A percentile compares a stretch with the other conserved stretches of the same genome.
phyloP scores from a whole-genome alignment of 2,113 vertebrate genomes.

The Pterophyllum scalare region DNA sequence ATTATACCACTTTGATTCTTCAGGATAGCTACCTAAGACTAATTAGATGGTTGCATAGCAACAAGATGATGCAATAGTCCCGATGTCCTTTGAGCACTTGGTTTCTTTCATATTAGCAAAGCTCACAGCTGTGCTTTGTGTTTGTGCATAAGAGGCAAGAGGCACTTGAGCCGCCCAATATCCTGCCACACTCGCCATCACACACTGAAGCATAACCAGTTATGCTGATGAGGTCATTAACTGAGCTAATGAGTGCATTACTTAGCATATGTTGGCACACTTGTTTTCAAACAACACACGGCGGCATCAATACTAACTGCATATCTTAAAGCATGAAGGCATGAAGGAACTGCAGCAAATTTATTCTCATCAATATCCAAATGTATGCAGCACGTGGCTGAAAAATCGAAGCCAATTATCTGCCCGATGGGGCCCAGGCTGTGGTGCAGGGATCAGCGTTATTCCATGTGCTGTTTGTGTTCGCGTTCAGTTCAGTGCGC shows the following conservation, averaged over 20 bases:
- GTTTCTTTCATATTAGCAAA: background rate
- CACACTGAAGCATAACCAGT: slow-evolving; percentile 23
- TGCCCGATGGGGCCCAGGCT: background rate
- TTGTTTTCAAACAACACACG: slow-evolving; percentile 37
- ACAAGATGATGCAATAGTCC: slow-evolving; percentile 32
- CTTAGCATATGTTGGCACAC: slow-evolving; percentile 39
- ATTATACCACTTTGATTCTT: slow-evolving; percentile 1
- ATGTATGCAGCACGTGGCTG: slow-evolving; percentile 25
- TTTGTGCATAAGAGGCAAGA: slow-evolving; percentile 5
- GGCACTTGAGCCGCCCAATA: background rate
- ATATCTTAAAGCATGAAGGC: slow-evolving; percentile 5
- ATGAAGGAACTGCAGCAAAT: slow-evolving; percentile 16
- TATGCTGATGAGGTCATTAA: slow-evolving; percentile 52
- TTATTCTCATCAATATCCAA: slow-evolving; percentile 39
- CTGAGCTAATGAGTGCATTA: slow-evolving; percentile 44
- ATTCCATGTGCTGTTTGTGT: slow-evolving; percentile 13
- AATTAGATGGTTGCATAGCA: slow-evolving; percentile 61
- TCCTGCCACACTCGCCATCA: slow-evolving; percentile 3
- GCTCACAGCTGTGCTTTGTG: slow-evolving; percentile 36
- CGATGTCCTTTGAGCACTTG: slow-evolving; percentile 18
- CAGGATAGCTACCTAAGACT: slow-evolving; percentile 27
- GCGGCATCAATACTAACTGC: slow-evolving; percentile 25
- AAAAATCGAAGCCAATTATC: slow-evolving; percentile 27
- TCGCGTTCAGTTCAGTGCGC: background rate
- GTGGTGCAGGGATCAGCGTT: slow-evolving; percentile 4